Percentiles rank a stretch among this genome's conserved stretches.
Conservation (phyloP, 2,113 vertebrate species). For the Tachycineta bicolor region DNA sequence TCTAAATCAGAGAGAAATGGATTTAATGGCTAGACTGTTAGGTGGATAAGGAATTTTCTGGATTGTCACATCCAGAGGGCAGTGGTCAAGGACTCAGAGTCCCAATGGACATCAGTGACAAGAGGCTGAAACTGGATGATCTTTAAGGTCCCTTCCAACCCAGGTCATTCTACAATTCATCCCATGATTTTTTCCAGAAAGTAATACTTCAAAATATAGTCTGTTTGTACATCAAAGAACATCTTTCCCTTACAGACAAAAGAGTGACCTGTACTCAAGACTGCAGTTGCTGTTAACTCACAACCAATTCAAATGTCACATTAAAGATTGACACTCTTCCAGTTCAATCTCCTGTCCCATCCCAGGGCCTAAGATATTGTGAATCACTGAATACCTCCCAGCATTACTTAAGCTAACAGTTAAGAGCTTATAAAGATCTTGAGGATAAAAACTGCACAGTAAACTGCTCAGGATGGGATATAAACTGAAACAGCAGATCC, state of each 20-base stretch:
- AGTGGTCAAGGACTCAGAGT: not conserved
- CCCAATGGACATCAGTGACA: not conserved
- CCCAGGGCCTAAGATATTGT: not conserved
- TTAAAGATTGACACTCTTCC: not conserved
- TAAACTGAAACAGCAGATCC: not conserved
- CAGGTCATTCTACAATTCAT: not conserved
- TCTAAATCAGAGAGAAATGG: not conserved
- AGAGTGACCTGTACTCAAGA: not conserved
- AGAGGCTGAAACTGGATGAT: not conserved
- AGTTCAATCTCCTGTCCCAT: not conserved
- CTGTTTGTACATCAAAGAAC: not conserved
- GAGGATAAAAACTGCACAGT: not conserved
- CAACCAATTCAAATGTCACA: not conserved
- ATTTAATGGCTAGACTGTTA: not conserved
- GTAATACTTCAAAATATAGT: not conserved
- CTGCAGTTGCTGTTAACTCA: not conserved
- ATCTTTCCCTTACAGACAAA: not conserved
- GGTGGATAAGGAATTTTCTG: not conserved
- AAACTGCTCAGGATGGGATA: not conserved
- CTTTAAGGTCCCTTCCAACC: not conserved
- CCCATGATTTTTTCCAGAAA: not conserved
- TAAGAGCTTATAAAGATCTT: not conserved
- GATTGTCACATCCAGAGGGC: not conserved
- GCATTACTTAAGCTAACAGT: not conserved
- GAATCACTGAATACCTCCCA: not conserved